These are phyloP conservation scores for Numenius phaeopus DNA, from an alignment of 2,797 vertebrate genomes.

Conservation along the genomic window DNA sequence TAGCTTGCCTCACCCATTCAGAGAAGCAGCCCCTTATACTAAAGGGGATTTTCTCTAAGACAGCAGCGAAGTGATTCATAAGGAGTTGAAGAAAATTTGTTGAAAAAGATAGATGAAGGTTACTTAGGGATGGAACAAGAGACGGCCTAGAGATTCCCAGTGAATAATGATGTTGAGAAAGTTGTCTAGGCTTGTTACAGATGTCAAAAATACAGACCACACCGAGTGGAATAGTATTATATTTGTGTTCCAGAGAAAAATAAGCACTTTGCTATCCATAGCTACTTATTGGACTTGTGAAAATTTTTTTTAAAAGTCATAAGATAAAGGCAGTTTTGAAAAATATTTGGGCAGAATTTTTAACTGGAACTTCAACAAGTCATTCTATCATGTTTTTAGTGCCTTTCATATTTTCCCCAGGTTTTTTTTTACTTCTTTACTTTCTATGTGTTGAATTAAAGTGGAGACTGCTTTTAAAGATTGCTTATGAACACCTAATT, in stretches of 20 bases:
- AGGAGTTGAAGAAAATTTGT: conserved; percentile 26
- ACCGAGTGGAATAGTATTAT: neutral
- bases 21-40: neutral
- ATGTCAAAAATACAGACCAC: conserved; percentile 25
- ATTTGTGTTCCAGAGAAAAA: neutral
- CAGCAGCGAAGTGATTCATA: conserved; percentile 4
- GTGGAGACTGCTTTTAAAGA: neutral
- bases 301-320: neutral
- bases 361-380: neutral
- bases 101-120: conserved; percentile 38
- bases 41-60: conserved; percentile 9
- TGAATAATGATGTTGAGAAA: conserved; percentile 30
- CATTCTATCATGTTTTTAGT: neutral
- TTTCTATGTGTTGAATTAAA: neutral
- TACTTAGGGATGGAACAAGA: conserved; percentile 25
- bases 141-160: neutral
- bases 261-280: neutral
- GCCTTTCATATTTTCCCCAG: neutral
- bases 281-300: neutral
- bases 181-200: neutral
- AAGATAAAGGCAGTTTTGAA: neutral
- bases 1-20: neutral
- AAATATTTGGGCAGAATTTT: neutral
- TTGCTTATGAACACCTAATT: neutral
- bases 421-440: neutral